Evolutionary conservation across 1,140 invertebrate species (phyloP), one percentile per base, ranked within the genome.

Genomic region (Psilanteris sp.): DNA sequence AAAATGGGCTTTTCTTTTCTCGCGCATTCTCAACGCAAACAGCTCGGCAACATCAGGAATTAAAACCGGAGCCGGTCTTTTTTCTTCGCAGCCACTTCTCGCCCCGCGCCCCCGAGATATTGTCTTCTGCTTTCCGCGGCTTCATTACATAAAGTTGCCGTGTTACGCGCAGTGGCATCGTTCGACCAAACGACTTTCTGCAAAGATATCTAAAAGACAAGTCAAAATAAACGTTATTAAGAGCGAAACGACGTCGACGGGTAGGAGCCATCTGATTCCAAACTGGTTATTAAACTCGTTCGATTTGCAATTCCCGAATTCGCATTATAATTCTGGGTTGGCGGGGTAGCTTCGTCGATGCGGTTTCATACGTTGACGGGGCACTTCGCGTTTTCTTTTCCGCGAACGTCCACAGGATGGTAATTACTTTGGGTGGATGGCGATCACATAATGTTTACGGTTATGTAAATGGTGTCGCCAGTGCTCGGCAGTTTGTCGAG

Each of bases 61-160:
- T 59, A 66, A 52, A 66, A 27, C 43, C 10, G 32, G 24, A 39
- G 37, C 27, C 10, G 10, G 20, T 57, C 14, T 26, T 37, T 62
- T 57, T 57, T 52, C 22, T 26, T 41, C 9, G 20, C 14, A 14
- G 9, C 26, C n/a, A 7, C 37, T 27, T 29, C 39, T 8, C 13
- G 43, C 54, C 46, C 31, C 41, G 50, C 52, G 57, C 15, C 54
- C 46, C 31, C 41, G 50, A 44, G 57, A 22, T 57, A 64, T 67
- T 67, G 71, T 73, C 57, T 73, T 73, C 43, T 50, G 43, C 54
- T 73, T 66, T 52, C 61, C 52, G 44, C 44, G 70, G 36, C 59
- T 66, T 59, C 54, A 73, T 73, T 73, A 73, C 68, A 73, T 59
- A 57, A 66, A 59, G 43, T 59, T 66, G 43, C 31, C 52, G 37